A percentile compares a stretch with the other conserved stretches of the same genome.
Evolutionary conservation across 1,140 invertebrate species (phyloP).

Genomic region (Tetragnatha versicolor): DNA sequence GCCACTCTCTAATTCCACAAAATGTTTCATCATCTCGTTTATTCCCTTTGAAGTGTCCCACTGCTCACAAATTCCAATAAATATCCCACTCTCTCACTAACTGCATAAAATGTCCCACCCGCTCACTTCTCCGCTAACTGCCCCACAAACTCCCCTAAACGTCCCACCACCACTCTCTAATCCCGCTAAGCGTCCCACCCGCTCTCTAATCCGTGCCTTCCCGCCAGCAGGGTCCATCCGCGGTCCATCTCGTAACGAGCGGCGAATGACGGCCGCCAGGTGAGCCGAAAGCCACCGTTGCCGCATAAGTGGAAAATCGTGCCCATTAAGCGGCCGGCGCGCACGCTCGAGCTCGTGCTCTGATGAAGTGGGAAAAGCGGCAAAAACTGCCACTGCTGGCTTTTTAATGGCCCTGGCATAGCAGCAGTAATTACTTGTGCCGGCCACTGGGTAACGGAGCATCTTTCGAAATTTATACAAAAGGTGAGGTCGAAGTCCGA

Average conservation of each 20-base stretch:
- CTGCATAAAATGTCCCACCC: too few relatives aligned
- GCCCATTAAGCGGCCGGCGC: slow-evolving; percentile 36
- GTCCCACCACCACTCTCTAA: too few relatives aligned
- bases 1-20: too few relatives aligned
- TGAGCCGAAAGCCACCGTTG: slow-evolving; percentile 33
- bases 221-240: not conserved
- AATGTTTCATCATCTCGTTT: too few relatives aligned
- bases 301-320: slow-evolving; percentile 53
- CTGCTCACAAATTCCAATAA: too few relatives aligned
- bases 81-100: too few relatives aligned
- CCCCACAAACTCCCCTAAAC: too few relatives aligned
- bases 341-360: slow-evolving; percentile 37
- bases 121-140: too few relatives aligned
- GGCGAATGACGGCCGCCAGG: slow-evolving; percentile 12
- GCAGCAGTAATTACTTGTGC: slow-evolving; percentile 34
- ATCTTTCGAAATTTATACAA: slow-evolving; percentile 25
- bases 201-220: too few relatives aligned
- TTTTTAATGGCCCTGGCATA: slow-evolving; percentile 41
- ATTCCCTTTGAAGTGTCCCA: too few relatives aligned
- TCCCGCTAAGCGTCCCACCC: too few relatives aligned
- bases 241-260: not conserved
- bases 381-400: slow-evolving; percentile 44
- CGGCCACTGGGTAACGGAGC: slow-evolving; percentile 48
- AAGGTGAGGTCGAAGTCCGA: slow-evolving; percentile 30
- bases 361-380: slow-evolving; percentile 54